Evolutionary conservation across 2,113 vertebrate species (phyloP).

Genomic region (Myotis lucifugus): DNA sequence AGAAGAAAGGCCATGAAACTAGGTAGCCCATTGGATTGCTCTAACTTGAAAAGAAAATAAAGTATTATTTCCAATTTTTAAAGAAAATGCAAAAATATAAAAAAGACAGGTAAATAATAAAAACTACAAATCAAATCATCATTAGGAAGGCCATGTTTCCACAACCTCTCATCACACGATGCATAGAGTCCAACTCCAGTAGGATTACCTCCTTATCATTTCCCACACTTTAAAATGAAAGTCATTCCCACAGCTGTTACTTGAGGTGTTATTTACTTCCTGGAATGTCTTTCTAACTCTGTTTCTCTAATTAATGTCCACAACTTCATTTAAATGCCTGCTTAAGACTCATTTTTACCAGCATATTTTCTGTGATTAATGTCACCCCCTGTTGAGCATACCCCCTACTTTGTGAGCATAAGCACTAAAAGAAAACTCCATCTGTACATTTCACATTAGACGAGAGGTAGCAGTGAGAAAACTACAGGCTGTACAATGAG

Average conservation of each 20-base stretch:
- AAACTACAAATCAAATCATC: slow-evolving; percentile 23
- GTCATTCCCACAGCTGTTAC: neutral
- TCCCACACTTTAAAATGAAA: neutral
- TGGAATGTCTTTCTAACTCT: slow-evolving; percentile 16
- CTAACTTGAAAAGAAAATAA: slow-evolving; percentile 15
- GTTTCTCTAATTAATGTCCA: slow-evolving; percentile 44
- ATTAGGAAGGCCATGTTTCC: neutral
- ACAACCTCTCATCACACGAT: neutral
- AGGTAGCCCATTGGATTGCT: neutral
- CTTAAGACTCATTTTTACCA: slow-evolving; percentile 15
- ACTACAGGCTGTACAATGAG: neutral
- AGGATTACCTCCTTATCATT: neutral
- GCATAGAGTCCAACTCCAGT: neutral
- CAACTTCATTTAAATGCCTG: slow-evolving; percentile 51
- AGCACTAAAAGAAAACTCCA: neutral
- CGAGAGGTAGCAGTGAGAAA: neutral
- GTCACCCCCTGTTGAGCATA: neutral
- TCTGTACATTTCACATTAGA: slow-evolving; percentile 21
- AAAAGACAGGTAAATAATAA: slow-evolving; percentile 13
- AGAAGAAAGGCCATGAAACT: neutral
- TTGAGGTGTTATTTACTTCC: neutral
- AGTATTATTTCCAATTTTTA: slow-evolving; percentile 2
- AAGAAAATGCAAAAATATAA: neutral
- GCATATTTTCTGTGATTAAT: slow-evolving; percentile 48
- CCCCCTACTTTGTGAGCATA: neutral